Base-by-base conservation (phyloP, 1,140 invertebrate genomes). In the Polyergus mexicanus region DNA sequence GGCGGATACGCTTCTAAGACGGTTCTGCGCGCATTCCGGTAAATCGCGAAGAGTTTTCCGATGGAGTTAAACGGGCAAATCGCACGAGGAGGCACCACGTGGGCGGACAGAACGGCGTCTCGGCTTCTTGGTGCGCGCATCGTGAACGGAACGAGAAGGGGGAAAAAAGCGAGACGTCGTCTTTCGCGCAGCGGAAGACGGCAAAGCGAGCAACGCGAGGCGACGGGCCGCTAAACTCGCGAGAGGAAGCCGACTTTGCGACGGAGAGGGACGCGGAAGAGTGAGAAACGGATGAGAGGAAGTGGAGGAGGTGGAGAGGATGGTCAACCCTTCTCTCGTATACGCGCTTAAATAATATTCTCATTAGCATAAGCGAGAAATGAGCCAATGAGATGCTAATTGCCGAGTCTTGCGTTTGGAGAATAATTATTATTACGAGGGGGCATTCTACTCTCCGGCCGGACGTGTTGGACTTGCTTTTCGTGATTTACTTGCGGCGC, bases 361-460 rank as follows among this genome's bases (percentile, higher is more conserved):
- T 68, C 85, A 94, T 94, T 93, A 92, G 91, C 92, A 92, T 93
- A 92, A 87, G 89, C 87, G 88, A 89, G 92, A 91, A 93, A 93
- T 90, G 91, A 93, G 91, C 90, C 92, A 94, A 94, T 93, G 93
- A 94, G 92, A 94, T 94, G 93, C 92, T 94, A 94, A 94, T 94
- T 93, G 92, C 91, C 83, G 89, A 16, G 89, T 88, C 88, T 92
- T 86, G 88, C 86, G 87, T 87, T 88, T 88, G 85, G 80, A 91
- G 87, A 91, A 92, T 92, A 93, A 92, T 93, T 92, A 93, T 92
- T 91, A 84, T 74, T 75, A 65, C 86, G 89, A 51, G 47, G 74
- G 88, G 80, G 86, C 84, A 87, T 76, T 89, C 35, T 25, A 32
- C 68, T 60, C 51, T 71, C 51, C 51, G 28, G 38, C 63, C 75